Base-by-base conservation (phyloP, 2,797 vertebrate species). In the Pteronotus mesoamericanus region DNA sequence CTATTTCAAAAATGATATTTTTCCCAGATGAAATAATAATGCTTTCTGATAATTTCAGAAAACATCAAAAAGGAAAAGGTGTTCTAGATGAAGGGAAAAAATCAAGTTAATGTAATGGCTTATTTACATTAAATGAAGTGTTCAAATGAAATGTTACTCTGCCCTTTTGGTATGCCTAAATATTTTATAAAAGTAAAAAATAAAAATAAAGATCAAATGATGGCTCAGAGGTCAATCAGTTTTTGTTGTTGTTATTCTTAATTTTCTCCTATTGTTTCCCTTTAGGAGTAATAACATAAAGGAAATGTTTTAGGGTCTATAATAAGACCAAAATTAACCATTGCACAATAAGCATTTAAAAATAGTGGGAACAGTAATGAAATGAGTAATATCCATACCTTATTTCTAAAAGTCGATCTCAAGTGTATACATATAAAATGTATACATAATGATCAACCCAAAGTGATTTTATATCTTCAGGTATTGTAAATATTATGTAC, bases 401-500 rank as follows among this genome's bases (percentile, higher is more conserved):
- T 82, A 82, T 79, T 75, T 91, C 37, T 66, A 68, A 22, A 46
- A 93, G 10, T 94, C 32, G 26, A 86, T 85, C 44, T 86, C 10
- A 85, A 94, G 74, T 51, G 34, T 46, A 46, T 46, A 46, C 55
- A 55, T 24, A 57, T 57, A 26, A 32, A 15, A 32, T 32, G 32
- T 32, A 61, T 55, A 57, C 79, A 75, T 68, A 64, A 5, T 32
- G 3, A 24, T n/a, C 24, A 93, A 78, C 3, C 42, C 71, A 79
- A 75, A 75, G 51, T 80, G 39, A 80, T 42, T 34, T 22, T 61
- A 53, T 78, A 74, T 34, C 61, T 10, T 37, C 18, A 96, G 12
- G n/a, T 95, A 97, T 96, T 97, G 46, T 85, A 97, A 97, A 97
- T 0, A 0, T 92, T 42, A 48, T 66, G 2, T 89, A 89, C 89